These are phyloP conservation scores for Aradophagus sp. DNA, from an alignment of 1,140 invertebrate species.

Conservation along the genomic window DNA sequence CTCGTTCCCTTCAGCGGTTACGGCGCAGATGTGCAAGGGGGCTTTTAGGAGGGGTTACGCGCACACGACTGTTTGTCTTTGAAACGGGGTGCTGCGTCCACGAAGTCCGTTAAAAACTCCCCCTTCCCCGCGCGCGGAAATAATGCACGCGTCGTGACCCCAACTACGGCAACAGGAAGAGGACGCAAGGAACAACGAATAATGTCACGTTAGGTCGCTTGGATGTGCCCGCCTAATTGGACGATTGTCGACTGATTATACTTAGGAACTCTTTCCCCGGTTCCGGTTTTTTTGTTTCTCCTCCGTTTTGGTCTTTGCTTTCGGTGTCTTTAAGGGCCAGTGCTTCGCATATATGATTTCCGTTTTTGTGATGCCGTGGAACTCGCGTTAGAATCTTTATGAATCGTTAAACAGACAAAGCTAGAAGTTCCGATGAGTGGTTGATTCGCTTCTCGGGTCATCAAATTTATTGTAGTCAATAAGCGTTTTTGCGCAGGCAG, in stretches of 20 bases:
- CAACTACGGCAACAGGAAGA: constrained; percentile 46
- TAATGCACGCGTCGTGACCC: constrained; percentile 39
- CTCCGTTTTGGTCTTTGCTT: too few species aligned
- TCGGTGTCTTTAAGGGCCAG: too few species aligned
- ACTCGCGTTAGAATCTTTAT: too few species aligned
- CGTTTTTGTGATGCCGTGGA: not conserved
- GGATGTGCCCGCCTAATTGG: constrained; percentile 22
- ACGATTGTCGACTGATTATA: constrained; percentile 19
- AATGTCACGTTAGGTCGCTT: constrained; percentile 36
- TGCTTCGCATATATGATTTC: too few species aligned
- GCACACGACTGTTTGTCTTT: constrained; percentile 52
- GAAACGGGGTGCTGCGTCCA: constrained; percentile 36
- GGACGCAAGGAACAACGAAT: constrained; percentile 48
- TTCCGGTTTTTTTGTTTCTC: too few species aligned
- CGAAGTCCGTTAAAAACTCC: constrained; percentile 45
- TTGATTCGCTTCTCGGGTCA: too few species aligned
- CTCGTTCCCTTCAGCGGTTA: constrained; percentile 62
- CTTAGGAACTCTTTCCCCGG: too few species aligned
- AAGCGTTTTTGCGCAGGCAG: too few species aligned
- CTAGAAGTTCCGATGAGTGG: too few species aligned
- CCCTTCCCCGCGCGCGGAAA: constrained; percentile 10
- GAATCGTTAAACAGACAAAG: too few species aligned
- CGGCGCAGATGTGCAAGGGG: constrained; percentile 65
- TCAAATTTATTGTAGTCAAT: too few species aligned
- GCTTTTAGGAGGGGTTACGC: constrained; percentile 64